Percentiles rank a stretch among this genome's conserved stretches.
Evolutionary conservation across 1,140 invertebrate species (phyloP).

Genomic region (Amyelois transitella): DNA sequence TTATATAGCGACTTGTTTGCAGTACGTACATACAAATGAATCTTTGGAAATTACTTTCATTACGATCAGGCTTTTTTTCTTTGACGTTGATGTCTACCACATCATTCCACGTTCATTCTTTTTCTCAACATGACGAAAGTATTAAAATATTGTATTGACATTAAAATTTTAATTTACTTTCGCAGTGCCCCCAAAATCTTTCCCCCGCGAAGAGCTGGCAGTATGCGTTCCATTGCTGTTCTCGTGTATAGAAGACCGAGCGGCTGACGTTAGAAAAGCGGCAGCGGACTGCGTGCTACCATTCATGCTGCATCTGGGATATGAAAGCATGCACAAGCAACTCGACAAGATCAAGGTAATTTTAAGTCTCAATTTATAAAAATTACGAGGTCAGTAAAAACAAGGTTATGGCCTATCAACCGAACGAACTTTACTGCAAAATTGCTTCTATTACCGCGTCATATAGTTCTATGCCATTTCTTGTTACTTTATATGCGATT

Average conservation of each 20-base stretch:
- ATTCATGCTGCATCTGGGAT: slow-evolving; percentile 95
- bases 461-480: no score
- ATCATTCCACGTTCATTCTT: neutral
- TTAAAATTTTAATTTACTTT: slow-evolving; percentile 2
- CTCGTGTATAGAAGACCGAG: slow-evolving; percentile 91
- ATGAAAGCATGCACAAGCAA: slow-evolving; percentile 85
- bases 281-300: slow-evolving; percentile 91
- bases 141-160: neutral
- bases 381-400: no score
- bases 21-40: no score
- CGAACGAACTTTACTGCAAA: no score
- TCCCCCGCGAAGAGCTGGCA: slow-evolving; percentile 87
- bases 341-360: slow-evolving; percentile 88
- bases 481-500: no score
- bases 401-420: no score
- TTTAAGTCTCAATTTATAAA: neutral
- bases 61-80: no score
- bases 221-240: slow-evolving; percentile 87
- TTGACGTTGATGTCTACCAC: no score
- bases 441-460: no score
- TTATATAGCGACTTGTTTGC: no score
- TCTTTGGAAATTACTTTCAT: no score
- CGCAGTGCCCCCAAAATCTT: slow-evolving; percentile 79
- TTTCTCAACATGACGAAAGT: neutral
- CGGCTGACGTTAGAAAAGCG: slow-evolving; percentile 92